Percentiles rank a stretch among this genome's conserved stretches.
These are phyloP conservation scores for Marmota monax DNA, from an alignment of 2,113 vertebrate genomes.

Conservation along the genomic window DNA sequence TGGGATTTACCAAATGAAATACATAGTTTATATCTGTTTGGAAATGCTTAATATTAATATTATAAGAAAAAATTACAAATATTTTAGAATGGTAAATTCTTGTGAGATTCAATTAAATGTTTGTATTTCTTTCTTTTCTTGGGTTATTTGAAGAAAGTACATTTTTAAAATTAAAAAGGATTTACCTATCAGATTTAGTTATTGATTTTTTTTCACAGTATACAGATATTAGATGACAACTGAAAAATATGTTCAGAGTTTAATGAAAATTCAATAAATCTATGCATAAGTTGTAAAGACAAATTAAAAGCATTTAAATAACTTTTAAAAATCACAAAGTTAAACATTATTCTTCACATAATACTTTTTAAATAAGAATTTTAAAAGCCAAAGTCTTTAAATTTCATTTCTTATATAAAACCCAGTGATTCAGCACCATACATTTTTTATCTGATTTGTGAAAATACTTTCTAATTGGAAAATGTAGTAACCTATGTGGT, in stretches of 20 bases:
- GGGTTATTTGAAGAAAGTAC: not conserved
- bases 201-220: too few relatives aligned
- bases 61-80: constrained; percentile 2
- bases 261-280: too few relatives aligned
- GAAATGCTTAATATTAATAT: not conserved
- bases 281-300: not conserved
- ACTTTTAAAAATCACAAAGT: not conserved
- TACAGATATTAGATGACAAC: too few relatives aligned
- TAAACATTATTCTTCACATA: not conserved
- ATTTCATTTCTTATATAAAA: constrained; percentile 44
- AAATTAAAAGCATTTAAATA: constrained; percentile 32
- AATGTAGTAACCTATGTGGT: not conserved
- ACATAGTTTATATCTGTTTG: not conserved
- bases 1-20: constrained; percentile 29
- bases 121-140: not conserved
- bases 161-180: not conserved
- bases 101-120: not conserved
- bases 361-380: not conserved
- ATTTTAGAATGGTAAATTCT: not conserved
- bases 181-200: too few relatives aligned
- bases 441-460: constrained; percentile 37
- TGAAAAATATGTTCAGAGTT: too few relatives aligned
- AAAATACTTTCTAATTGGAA: constrained; percentile 33
- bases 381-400: constrained; percentile 30
- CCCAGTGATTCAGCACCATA: not conserved